These are phyloP conservation scores for Galerucella pusilla DNA, from an alignment of 2,888 invertebrate species.

Conservation along the genomic window DNA sequence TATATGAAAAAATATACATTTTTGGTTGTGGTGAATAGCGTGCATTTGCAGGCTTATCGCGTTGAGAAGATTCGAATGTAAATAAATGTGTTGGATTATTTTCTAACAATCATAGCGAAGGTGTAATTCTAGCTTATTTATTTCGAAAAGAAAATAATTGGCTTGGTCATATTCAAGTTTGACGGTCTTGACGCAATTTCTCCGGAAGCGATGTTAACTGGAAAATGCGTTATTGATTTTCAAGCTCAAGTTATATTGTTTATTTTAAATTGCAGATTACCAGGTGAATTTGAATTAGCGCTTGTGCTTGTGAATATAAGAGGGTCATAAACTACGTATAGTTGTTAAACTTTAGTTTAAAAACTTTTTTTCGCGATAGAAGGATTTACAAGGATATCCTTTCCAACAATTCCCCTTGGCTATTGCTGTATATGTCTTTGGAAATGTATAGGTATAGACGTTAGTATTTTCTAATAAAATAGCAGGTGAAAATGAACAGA, in stretches of 20 bases:
- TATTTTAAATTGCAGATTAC: neutral
- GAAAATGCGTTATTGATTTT: neutral
- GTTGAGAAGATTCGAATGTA: no score
- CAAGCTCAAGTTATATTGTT: neutral
- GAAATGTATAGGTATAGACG: neutral
- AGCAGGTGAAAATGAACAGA: neutral
- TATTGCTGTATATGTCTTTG: neutral
- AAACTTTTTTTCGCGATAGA: neutral
- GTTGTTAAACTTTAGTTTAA: slow-evolving; percentile 1
- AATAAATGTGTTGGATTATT: no score
- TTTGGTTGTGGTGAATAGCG: no score
- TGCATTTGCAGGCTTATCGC: no score
- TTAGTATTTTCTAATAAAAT: neutral
- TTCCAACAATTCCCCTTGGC: slow-evolving; percentile 2
- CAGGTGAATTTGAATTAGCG: neutral
- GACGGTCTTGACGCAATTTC: neutral
- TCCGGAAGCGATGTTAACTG: neutral
- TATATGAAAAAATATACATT: no score
- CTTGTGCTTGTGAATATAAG: neutral
- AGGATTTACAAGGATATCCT: neutral
- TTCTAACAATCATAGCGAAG: no score
- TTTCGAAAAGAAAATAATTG: neutral
- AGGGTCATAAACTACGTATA: slow-evolving; percentile 1
- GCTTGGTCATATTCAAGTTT: neutral
- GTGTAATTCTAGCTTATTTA: neutral